A percentile compares a stretch with the other conserved stretches of the same genome.
phyloP scores from a whole-genome alignment of 2,113 vertebrate genomes.

The Danionella cerebrum region DNA sequence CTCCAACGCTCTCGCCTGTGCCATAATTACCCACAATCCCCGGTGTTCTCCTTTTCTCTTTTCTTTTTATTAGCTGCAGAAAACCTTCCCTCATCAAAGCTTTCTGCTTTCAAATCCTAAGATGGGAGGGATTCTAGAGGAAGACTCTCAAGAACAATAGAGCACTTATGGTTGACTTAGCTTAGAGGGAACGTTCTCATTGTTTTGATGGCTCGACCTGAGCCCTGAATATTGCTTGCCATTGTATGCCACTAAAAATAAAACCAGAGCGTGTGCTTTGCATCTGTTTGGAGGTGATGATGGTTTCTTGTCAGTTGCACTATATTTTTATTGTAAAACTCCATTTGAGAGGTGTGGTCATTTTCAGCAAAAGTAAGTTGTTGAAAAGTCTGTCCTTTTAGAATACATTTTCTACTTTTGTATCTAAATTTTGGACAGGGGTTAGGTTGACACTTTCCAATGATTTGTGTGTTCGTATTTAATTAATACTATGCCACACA shows the following conservation, averaged over 20 bases:
- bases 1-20: slow-evolving; percentile 43
- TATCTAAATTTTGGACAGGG: too few species aligned
- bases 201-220: background rate
- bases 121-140: slow-evolving; percentile 48
- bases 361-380: too few species aligned
- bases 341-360: too few species aligned
- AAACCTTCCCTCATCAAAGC: slow-evolving; percentile 48
- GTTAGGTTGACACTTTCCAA: too few species aligned
- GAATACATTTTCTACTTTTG: too few species aligned
- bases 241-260: background rate
- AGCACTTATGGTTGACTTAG: slow-evolving; percentile 3
- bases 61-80: slow-evolving; percentile 55
- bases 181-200: slow-evolving; percentile 7
- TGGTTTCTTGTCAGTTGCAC: background rate
- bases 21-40: slow-evolving; percentile 66
- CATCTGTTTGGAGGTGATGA: background rate
- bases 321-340: background rate
- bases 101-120: slow-evolving; percentile 44
- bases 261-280: background rate
- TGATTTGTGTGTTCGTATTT: too few species aligned
- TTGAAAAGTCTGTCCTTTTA: too few species aligned
- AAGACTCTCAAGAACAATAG: slow-evolving; percentile 20
- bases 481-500: too few species aligned
- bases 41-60: slow-evolving; percentile 61
- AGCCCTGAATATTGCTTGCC: background rate